A percentile compares a stretch with the other conserved stretches of the same genome.
Evolutionary conservation across 2,113 vertebrate genomes (phyloP).

Genomic region (Herpetotheres cachinnans): DNA sequence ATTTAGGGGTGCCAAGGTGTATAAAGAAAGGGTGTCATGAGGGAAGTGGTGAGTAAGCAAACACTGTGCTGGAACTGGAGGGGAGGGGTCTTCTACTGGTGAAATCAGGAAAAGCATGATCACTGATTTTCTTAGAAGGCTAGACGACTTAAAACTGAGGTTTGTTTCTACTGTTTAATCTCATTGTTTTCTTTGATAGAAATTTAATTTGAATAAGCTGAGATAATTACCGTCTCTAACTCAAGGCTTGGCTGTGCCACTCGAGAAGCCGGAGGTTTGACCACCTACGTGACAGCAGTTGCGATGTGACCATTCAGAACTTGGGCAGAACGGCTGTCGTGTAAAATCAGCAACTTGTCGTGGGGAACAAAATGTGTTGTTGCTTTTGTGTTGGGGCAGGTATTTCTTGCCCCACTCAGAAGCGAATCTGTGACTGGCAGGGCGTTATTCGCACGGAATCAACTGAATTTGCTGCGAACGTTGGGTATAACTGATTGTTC

Average conservation of each 20-base stretch:
- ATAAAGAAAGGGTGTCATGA: not conserved
- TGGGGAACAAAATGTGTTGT: accelerated
- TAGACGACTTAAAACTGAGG: not conserved
- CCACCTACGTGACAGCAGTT: not conserved
- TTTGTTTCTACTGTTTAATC: not conserved
- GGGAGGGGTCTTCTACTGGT: not conserved
- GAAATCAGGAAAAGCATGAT: accelerated
- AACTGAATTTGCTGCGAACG: not conserved
- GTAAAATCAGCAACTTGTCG: accelerated
- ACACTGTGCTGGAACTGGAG: not conserved
- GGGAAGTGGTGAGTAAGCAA: not conserved
- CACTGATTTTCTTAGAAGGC: not conserved
- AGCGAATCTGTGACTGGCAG: accelerated
- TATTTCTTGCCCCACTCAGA: accelerated
- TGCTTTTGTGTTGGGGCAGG: not conserved
- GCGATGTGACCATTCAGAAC: not conserved
- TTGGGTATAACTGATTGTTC: accelerated
- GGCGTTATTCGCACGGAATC: accelerated
- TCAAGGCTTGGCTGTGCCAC: not conserved
- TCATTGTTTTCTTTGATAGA: not conserved
- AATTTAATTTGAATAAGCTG: not conserved
- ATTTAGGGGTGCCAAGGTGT: not conserved
- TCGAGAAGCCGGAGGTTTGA: not conserved
- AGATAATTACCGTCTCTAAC: accelerated
- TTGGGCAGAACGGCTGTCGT: accelerated